Evolutionary conservation across 2,113 vertebrate species (phyloP).

Genomic region (Oryctolagus cuniculus): mOryCun1.1 NC_091432.1:97352501-97353000

Average conservation of each 20-base stretch:
- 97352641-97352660: too few species aligned
- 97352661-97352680: too few species aligned
- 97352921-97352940: background rate
- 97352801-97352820: background rate
- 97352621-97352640: too few species aligned
- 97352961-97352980: background rate
- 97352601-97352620: too few species aligned
- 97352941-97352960: background rate
- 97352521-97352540: too few species aligned
- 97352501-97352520: too few species aligned
- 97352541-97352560: too few species aligned
- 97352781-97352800: background rate
- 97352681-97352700: too few species aligned
- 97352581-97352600: too few species aligned
- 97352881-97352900: background rate
- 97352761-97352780: background rate
- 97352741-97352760: background rate
- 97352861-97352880: fast-evolving
- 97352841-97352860: background rate
- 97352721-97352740: too few species aligned
- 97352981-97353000: background rate
- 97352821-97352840: fast-evolving
- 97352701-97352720: too few species aligned
- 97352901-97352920: background rate
- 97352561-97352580: too few species aligned